Percentiles rank a stretch among this genome's conserved stretches.
phyloP scores from a whole-genome alignment of 2,888 invertebrate species.

The Andrena hattorfiana region DNA sequence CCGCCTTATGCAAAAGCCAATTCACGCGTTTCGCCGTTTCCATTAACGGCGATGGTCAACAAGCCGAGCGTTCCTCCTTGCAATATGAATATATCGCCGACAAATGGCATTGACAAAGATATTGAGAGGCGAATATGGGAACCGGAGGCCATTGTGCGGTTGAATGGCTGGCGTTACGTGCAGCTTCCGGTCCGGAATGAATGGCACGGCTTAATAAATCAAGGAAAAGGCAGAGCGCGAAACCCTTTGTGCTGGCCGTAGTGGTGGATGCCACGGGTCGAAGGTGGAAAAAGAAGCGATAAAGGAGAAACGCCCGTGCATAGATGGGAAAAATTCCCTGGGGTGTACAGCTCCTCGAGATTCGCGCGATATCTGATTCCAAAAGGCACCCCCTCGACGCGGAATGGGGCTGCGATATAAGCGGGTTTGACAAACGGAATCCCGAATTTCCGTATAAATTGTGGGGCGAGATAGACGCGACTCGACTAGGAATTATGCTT shows the following conservation, averaged over 20 bases:
- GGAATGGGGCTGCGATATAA: neutral
- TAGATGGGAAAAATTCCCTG: slow-evolving; percentile 29
- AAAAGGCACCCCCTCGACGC: slow-evolving; percentile 28
- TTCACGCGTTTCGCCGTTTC: slow-evolving; percentile 7
- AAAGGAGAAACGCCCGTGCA: slow-evolving; percentile 22
- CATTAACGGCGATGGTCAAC: slow-evolving; percentile 10
- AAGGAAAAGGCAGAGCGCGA: slow-evolving; percentile 34
- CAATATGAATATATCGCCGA: slow-evolving; percentile 15
- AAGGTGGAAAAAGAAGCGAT: slow-evolving; percentile 39
- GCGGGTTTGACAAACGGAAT: slow-evolving; percentile 25
- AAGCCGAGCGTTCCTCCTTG: slow-evolving; percentile 12
- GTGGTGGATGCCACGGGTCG: slow-evolving; percentile 7
- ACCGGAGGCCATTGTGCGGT: slow-evolving; percentile 40
- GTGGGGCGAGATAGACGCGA: no score
- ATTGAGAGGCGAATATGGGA: slow-evolving; percentile 23
- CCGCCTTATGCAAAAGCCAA: neutral
- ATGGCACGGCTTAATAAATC: slow-evolving; percentile 54
- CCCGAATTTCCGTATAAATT: slow-evolving; percentile 8
- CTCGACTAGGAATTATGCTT: no score
- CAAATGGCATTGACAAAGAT: slow-evolving; percentile 7
- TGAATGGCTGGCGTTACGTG: slow-evolving; percentile 32
- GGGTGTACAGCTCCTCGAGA: slow-evolving; percentile 20
- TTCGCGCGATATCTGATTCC: slow-evolving; percentile 40
- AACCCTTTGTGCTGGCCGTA: slow-evolving; percentile 34
- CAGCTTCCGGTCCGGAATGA: slow-evolving; percentile 12